These are phyloP conservation scores for Heterohyrax brucei DNA, from an alignment of 2,797 vertebrate genomes.

Conservation along the genomic window DNA sequence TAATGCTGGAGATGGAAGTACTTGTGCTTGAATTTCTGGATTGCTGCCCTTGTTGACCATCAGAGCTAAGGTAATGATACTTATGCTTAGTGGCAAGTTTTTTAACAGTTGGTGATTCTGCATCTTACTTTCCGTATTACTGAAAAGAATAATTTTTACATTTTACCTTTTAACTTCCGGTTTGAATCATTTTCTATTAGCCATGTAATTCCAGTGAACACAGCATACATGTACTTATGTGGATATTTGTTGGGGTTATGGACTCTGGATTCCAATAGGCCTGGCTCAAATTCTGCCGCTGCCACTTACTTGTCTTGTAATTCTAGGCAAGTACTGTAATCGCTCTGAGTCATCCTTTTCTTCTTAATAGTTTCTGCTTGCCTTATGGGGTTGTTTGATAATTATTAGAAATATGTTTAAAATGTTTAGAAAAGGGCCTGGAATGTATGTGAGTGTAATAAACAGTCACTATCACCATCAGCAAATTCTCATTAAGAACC, in stretches of 20 bases:
- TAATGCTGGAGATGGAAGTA: conserved; percentile 22
- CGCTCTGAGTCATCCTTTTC: neutral
- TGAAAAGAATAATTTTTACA: conserved; percentile 39
- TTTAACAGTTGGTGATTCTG: conserved; percentile 57
- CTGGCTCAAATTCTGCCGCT: neutral
- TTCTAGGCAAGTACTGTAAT: conserved; percentile 22
- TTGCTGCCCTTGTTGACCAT: neutral
- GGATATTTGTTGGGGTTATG: conserved; percentile 33
- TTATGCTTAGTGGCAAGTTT: neutral
- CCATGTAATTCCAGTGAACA: conserved; percentile 52
- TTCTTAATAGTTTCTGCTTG: conserved; percentile 33
- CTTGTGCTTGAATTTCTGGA: conserved; percentile 24
- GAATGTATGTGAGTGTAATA: neutral
- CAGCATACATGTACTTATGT: neutral
- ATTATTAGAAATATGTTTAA: conserved; percentile 56
- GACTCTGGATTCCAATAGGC: neutral
- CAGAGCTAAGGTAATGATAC: neutral
- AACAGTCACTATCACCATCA: neutral
- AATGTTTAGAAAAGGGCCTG: conserved; percentile 31
- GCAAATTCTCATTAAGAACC: neutral
- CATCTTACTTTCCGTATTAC: conserved; percentile 69
- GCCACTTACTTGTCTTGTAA: neutral
- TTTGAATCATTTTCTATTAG: conserved; percentile 54
- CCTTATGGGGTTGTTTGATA: neutral
- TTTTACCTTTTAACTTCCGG: conserved; percentile 64